These are phyloP conservation scores for Grammomys dolichurus DNA, from an alignment of 2,113 vertebrate genomes.

Conservation along the genomic window DNA sequence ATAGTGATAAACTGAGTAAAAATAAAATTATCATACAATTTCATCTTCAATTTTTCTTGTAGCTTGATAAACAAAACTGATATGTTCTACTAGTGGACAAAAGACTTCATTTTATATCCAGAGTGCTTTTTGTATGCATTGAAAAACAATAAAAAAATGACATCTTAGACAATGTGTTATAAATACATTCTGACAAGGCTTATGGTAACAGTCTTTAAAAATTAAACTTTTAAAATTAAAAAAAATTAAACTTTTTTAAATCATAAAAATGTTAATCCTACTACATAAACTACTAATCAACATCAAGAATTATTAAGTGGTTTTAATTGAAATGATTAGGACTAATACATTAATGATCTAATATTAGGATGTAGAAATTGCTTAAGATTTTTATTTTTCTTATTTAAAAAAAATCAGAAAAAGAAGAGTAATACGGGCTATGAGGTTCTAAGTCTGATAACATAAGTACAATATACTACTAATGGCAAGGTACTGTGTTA, in stretches of 20 bases:
- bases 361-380: constrained; percentile 26
- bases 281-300: constrained; percentile 41
- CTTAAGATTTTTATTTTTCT: background rate
- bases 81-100: background rate
- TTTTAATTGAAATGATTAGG: constrained; percentile 41
- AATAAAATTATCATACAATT: background rate
- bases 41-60: background rate
- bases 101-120: background rate
- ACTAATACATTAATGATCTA: background rate
- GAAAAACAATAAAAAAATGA: background rate
- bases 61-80: constrained; percentile 1
- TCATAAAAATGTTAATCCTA: background rate
- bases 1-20: constrained; percentile 35
- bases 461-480: background rate
- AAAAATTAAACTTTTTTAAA: constrained; percentile 14
- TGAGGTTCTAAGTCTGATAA: constrained; percentile 42
- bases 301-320: background rate
- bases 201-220: constrained; percentile 42
- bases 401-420: background rate
- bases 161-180: background rate
- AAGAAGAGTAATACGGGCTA: background rate
- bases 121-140: constrained; percentile 15
- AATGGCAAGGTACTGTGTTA: background rate
- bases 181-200: background rate
- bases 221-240: background rate